Percentiles rank a stretch among this genome's conserved stretches.
phyloP scores from a whole-genome alignment of 2,797 vertebrate species.

The Amazona ochrocephala region DNA sequence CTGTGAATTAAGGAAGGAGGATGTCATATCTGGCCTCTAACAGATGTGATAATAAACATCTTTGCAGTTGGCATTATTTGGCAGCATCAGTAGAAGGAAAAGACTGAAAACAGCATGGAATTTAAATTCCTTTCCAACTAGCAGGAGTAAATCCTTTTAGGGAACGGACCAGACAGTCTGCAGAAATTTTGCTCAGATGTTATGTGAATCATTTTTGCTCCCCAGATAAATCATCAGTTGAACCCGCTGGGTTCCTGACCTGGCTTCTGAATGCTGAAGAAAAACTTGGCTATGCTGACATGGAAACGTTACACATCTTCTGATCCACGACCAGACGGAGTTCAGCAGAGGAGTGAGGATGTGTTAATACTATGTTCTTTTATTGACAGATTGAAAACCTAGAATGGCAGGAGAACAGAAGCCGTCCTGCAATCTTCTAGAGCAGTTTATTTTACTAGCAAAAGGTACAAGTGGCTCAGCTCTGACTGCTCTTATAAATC shows the following conservation, averaged over 20 bases:
- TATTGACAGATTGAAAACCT: slow-evolving; percentile 73
- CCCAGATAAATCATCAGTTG: background rate
- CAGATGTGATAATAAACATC: background rate
- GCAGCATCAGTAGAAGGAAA: background rate
- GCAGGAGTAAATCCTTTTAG: background rate
- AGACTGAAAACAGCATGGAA: background rate
- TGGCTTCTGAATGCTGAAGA: background rate
- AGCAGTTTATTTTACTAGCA: slow-evolving; percentile 86
- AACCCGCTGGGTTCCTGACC: background rate
- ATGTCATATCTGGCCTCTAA: background rate
- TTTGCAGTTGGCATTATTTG: background rate
- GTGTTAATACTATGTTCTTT: slow-evolving; percentile 32
- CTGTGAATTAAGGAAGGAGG: background rate
- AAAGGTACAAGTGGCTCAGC: slow-evolving; percentile 83
- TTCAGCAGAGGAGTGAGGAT: background rate
- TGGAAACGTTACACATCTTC: background rate
- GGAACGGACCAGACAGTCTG: background rate
- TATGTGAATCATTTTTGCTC: background rate
- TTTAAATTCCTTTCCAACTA: background rate
- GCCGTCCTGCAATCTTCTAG: slow-evolving; percentile 79
- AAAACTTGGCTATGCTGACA: background rate
- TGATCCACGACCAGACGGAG: background rate
- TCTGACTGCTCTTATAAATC: slow-evolving; percentile 83
- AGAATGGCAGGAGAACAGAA: slow-evolving; percentile 88
- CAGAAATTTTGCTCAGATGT: background rate